These are phyloP conservation scores for Diplazon laetatorius DNA, from an alignment of 2,888 invertebrate species.

Conservation along the genomic window DNA sequence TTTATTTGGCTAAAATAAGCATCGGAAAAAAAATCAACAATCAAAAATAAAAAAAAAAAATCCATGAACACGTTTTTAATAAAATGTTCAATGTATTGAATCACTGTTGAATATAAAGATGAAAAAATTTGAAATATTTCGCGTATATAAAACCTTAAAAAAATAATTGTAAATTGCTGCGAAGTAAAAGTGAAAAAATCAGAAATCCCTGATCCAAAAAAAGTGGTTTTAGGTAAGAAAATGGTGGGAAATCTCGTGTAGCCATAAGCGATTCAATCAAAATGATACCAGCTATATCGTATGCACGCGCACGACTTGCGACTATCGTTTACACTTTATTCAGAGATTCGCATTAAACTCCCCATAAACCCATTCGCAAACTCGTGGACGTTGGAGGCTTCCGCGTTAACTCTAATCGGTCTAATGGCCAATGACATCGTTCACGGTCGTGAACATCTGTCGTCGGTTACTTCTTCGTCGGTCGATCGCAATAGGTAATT, in stretches of 20 bases:
- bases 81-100: too few species aligned
- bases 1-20: too few species aligned
- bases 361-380: conserved; percentile 12
- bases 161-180: too few species aligned
- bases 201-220: too few species aligned
- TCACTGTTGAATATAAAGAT: too few species aligned
- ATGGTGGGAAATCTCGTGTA: neutral
- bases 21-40: too few species aligned
- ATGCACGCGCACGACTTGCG: conserved; percentile 16
- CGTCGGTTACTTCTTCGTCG: conserved; percentile 34
- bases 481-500: conserved; percentile 58
- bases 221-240: too few species aligned
- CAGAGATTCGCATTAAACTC: neutral
- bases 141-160: too few species aligned
- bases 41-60: too few species aligned
- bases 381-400: conserved; percentile 45
- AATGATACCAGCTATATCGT: neutral
- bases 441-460: conserved; percentile 64
- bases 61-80: too few species aligned
- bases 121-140: too few species aligned
- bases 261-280: conserved; percentile 6
- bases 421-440: conserved; percentile 71
- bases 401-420: conserved; percentile 64
- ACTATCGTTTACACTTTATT: neutral
- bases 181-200: too few species aligned